These are phyloP conservation scores for Hesperia comma DNA, from an alignment of 2,888 invertebrate genomes.

Conservation along the genomic window DNA sequence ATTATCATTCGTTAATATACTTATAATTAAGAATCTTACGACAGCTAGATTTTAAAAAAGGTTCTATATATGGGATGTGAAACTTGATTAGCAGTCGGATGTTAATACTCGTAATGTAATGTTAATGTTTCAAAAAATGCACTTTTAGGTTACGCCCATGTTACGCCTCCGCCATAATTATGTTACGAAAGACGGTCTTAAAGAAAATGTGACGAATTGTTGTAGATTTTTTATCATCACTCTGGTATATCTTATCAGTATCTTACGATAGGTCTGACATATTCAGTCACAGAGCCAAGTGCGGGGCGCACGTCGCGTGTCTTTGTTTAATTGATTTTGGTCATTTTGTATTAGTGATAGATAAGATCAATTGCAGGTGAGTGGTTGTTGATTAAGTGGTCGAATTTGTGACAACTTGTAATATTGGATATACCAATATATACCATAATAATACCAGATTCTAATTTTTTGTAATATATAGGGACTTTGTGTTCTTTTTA, in stretches of 20 bases:
- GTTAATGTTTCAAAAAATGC: too few species aligned
- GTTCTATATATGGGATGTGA: too few species aligned
- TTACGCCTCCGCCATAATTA: not conserved
- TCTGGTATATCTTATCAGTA: conserved; percentile 48
- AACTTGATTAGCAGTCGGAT: too few species aligned
- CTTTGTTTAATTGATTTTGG: conserved; percentile 38
- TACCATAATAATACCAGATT: too few species aligned
- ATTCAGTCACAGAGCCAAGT: conserved; percentile 42
- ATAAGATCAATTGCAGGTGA: conserved; percentile 34
- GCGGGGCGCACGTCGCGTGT: conserved; percentile 43
- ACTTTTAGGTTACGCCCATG: too few species aligned
- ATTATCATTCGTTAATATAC: too few species aligned
- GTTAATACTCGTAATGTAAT: too few species aligned
- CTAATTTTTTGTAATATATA: too few species aligned
- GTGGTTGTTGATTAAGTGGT: conserved; percentile 38
- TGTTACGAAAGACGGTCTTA: conserved; percentile 11
- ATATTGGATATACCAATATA: too few species aligned
- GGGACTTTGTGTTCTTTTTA: too few species aligned
- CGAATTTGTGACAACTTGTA: not conserved
- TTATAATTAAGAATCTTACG: too few species aligned
- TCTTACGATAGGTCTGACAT: conserved; percentile 49
- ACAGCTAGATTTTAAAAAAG: too few species aligned
- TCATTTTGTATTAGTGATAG: conserved; percentile 16
- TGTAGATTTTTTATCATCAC: conserved; percentile 44
- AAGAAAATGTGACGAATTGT: conserved; percentile 34